Conservation (phyloP, 2,113 vertebrate species). For the Callocephalon fimbriatum region DNA sequence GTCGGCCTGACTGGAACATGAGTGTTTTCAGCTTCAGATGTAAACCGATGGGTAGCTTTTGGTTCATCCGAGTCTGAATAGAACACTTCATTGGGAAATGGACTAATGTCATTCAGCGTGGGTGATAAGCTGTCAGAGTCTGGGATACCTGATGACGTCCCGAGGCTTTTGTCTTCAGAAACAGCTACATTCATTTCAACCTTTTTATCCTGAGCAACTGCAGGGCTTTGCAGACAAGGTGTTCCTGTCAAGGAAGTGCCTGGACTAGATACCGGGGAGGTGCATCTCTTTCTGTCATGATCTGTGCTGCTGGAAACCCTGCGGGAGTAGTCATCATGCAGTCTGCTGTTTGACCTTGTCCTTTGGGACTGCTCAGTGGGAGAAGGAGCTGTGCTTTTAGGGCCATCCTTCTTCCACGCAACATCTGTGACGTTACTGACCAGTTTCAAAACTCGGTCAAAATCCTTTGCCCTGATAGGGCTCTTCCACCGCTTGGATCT, state of each 20-base stretch:
- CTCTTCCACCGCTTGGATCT: slow-evolving; percentile 76
- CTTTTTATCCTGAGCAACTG: neutral
- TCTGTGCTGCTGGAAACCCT: slow-evolving; percentile 80
- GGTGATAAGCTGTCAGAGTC: neutral
- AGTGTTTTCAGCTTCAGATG: slow-evolving; percentile 24
- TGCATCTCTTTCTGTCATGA: slow-evolving; percentile 76
- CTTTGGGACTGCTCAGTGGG: neutral
- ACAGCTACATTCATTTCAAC: neutral
- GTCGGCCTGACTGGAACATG: slow-evolving; percentile 49
- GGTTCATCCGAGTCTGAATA: slow-evolving; percentile 13
- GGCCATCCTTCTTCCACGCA: slow-evolving; percentile 71
- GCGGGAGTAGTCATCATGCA: slow-evolving; percentile 94
- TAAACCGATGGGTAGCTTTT: neutral
- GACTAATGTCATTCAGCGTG: neutral
- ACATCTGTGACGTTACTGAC: slow-evolving; percentile 87
- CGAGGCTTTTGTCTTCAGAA: neutral
- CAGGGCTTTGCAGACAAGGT: neutral
- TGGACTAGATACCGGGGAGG: slow-evolving; percentile 42
- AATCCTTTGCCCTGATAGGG: slow-evolving; percentile 82
- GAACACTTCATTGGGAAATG: slow-evolving; percentile 63
- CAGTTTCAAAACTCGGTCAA: slow-evolving; percentile 84
- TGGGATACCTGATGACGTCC: neutral
- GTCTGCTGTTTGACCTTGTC: slow-evolving; percentile 76
- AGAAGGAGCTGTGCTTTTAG: slow-evolving; percentile 3
- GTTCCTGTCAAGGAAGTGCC: neutral